Conservation (phyloP, 37 sponge, comb jelly and placozoan species). For the Ephydatia muelleri region DNA sequence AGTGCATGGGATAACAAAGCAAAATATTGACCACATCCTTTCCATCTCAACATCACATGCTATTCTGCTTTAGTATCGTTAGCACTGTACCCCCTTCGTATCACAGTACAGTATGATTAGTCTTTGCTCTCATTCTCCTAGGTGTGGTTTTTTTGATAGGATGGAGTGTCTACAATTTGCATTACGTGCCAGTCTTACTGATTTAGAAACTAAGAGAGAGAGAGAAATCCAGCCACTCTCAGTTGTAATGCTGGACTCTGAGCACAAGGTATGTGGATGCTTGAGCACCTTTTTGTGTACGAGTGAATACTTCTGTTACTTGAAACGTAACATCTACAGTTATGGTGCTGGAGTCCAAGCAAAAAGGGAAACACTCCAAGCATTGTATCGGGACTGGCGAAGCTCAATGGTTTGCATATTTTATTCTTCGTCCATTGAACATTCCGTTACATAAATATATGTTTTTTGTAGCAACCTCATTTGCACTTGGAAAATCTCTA, state of each 20-base stretch:
- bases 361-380: constrained; percentile 22
- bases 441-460: neutral
- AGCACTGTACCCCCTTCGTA: too few relatives aligned
- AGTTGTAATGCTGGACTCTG: constrained; percentile 49
- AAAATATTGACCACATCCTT: too few relatives aligned
- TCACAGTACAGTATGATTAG: too few relatives aligned
- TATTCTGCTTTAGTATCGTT: too few relatives aligned
- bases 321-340: neutral
- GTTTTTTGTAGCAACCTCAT: constrained; percentile 48
- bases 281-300: neutral
- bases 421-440: neutral
- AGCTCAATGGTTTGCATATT: constrained; percentile 21
- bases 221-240: constrained; percentile 37
- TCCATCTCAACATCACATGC: too few relatives aligned
- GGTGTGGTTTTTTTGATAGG: constrained; percentile 55
- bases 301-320: neutral
- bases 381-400: constrained; percentile 27
- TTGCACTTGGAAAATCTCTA: constrained; percentile 57
- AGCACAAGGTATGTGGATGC: constrained; percentile 18
- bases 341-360: constrained; percentile 46
- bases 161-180: constrained; percentile 50
- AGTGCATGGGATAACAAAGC: too few relatives aligned
- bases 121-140: neutral
- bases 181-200: constrained; percentile 77
- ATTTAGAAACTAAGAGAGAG: constrained; percentile 49